Base-by-base conservation (phyloP, 2,113 vertebrate species). In the Alethe diademata region DNA sequence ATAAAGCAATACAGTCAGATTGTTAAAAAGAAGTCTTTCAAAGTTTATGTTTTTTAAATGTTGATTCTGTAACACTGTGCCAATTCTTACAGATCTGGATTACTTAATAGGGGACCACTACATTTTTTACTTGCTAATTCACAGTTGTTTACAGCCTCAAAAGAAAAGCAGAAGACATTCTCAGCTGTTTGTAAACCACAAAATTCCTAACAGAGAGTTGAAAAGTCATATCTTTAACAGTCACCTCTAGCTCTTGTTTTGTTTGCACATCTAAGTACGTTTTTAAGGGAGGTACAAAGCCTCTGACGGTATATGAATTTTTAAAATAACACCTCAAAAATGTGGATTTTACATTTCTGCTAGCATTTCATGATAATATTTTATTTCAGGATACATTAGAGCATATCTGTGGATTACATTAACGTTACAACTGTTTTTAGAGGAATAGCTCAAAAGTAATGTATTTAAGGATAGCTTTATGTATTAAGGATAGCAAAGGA, bases 1-100 rank as follows among this genome's bases (percentile, higher is more conserved):
- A 83, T 93, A 96, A 96, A 96, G 56, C 94, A 95, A 88, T 51
- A 73, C 8, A 88, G 64, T 71, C 78, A 90, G 82, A 80, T 25
- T 64, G 71, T 86, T 86, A 61, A 87, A 92, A 78, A 87, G 53
- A 72, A 76, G 19, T 20, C 47, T 93, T 92, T 95, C 67, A 22
- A 92, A 78, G 33, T 74, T 93, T 92, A 75, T 53, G 51, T 50
- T 96, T 96, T 95, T 94, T 12, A 86, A 93, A 86, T 61, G 73
- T 78, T 81, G 72, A 88, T 93, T 93, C 83, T 81, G 1, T 57
- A 74, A 80, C 36, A 35, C 48, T 57, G 5, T 81, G 88, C 92
- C 88, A 95, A 43, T 72, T 93, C 82, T 88, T 78, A 91, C 56
- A 38, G 72, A 57, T 81, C 91, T 78, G 72, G 75, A 90, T 88